These are phyloP conservation scores for western clawed frog (Xenopus tropicalis) DNA, from an alignment of 2,113 vertebrate genomes.

Conservation along the genomic window UCB_Xtro_10.0 CM004448.2:109746501-109747000, in stretches of 20 bases:
- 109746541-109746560: constrained; percentile 8
- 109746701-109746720: too few relatives aligned
- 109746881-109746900: constrained; percentile 68
- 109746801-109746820: background rate
- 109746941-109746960: constrained; percentile 88
- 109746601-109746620: constrained; percentile 24
- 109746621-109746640: constrained; percentile 12
- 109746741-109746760: too few relatives aligned
- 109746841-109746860: constrained; percentile 79
- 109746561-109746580: too few relatives aligned
- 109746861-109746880: constrained; percentile 68
- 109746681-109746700: background rate
- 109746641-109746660: constrained; percentile 19
- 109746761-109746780: too few relatives aligned
- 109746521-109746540: background rate
- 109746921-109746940: constrained; percentile 81
- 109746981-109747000: constrained; percentile 85
- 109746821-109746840: constrained; percentile 77
- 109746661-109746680: constrained; percentile 22
- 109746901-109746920: constrained; percentile 82
- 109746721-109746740: too few relatives aligned
- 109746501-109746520: background rate
- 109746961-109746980: constrained; percentile 85
- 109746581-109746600: constrained; percentile 25
- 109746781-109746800: too few relatives aligned